Percentiles rank a stretch among this genome's conserved stretches.
Evolutionary conservation across 1,140 invertebrate genomes (phyloP).

Genomic region (Elymnias hypermnestra): DNA sequence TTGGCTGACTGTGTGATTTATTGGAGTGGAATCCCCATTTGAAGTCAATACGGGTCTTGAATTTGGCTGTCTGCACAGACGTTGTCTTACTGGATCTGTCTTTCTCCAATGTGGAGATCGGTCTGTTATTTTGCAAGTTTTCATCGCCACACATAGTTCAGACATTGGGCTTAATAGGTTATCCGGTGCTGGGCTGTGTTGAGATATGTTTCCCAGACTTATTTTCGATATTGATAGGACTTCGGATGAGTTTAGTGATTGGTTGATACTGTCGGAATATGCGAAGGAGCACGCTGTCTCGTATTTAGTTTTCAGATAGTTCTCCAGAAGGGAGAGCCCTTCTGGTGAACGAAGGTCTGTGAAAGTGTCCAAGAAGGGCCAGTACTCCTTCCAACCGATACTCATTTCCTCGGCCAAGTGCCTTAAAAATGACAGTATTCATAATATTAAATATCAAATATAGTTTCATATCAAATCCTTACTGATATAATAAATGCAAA

Average conservation of each 20-base stretch:
- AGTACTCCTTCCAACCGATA: conserved; percentile 93
- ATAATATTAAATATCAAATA: too few relatives aligned
- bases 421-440: too few relatives aligned
- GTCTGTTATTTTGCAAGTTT: conserved; percentile 68
- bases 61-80: conserved; percentile 48
- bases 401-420: conserved; percentile 77
- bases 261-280: conserved; percentile 51
- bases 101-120: conserved; percentile 42
- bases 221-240: conserved; percentile 46
- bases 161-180: conserved; percentile 72
- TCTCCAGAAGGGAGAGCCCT: conserved; percentile 85
- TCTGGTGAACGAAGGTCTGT: conserved; percentile 83
- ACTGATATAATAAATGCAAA: too few relatives aligned
- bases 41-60: conserved; percentile 20
- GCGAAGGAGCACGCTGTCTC: conserved; percentile 55
- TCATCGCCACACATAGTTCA: conserved; percentile 76
- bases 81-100: conserved; percentile 55
- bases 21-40: conserved; percentile 45
- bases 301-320: conserved; percentile 79
- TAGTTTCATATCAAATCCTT: too few relatives aligned
- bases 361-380: conserved; percentile 90
- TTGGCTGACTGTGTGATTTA: conserved; percentile 70
- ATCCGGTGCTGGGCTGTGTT: conserved; percentile 34
- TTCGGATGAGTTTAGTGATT: conserved; percentile 30
- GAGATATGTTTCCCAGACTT: conserved; percentile 37